These are phyloP conservation scores for Ranitomeya imitator DNA, from an alignment of 2,113 vertebrate species.

Conservation along the genomic window DNA sequence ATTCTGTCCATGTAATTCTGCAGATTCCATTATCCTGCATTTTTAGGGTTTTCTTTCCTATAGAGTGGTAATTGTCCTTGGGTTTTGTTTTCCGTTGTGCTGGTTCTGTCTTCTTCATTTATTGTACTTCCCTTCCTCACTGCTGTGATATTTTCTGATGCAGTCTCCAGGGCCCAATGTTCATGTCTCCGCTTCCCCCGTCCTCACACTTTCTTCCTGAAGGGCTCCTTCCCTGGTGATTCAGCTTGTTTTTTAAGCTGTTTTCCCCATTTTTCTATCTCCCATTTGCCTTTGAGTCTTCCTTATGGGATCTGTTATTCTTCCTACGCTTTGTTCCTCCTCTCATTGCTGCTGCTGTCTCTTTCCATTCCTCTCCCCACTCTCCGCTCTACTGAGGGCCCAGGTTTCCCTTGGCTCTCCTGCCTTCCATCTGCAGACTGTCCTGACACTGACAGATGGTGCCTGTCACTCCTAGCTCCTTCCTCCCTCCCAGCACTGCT, in stretches of 20 bases:
- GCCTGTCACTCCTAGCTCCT: conserved; percentile 56
- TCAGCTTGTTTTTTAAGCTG: conserved; percentile 20
- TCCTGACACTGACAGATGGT: conserved; percentile 59
- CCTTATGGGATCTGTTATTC: conserved; percentile 42
- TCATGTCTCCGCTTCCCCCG: neutral
- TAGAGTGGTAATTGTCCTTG: neutral
- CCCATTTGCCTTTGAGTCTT: conserved; percentile 25
- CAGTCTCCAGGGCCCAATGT: conserved; percentile 9
- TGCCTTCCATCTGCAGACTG: conserved; percentile 56
- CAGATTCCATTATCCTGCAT: too few species aligned
- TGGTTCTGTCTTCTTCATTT: conserved; percentile 25
- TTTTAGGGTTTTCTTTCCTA: neutral
- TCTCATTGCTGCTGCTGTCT: conserved; percentile 29
- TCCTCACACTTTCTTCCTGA: neutral
- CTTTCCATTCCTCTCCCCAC: conserved; percentile 28
- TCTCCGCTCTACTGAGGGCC: conserved; percentile 51
- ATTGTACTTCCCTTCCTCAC: neutral
- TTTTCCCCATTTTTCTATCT: conserved; percentile 19
- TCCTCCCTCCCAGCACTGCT: conserved; percentile 53
- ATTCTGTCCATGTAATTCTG: neutral
- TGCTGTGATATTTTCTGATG: conserved; percentile 22
- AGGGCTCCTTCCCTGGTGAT: conserved; percentile 3
- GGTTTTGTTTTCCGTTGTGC: conserved; percentile 4
- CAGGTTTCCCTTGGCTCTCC: conserved; percentile 57
- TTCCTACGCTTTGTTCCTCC: conserved; percentile 52